Conservation (phyloP, 1,140 invertebrate genomes). For the Ceratosolen fusciceps region DNA sequence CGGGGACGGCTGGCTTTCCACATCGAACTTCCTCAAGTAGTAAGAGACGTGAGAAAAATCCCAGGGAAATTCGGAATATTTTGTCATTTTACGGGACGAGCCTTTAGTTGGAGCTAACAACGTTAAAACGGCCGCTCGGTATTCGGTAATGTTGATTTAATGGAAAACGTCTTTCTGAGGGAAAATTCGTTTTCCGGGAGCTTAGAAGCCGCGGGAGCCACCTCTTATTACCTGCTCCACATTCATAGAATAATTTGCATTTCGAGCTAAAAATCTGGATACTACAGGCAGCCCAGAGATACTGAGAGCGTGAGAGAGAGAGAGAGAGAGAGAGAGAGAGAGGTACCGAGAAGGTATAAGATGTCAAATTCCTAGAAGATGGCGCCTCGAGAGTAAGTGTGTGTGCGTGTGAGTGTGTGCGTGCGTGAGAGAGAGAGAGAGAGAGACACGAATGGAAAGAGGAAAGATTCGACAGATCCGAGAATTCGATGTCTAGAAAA, state of each 20-base stretch:
- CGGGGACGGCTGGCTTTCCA: too few species aligned
- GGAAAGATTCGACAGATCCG: constrained; percentile 34
- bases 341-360: background rate
- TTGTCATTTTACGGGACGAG: background rate
- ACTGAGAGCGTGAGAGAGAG: background rate
- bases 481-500: constrained; percentile 60
- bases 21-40: too few species aligned
- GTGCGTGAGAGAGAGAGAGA: constrained; percentile 6
- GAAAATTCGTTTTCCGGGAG: constrained; percentile 45
- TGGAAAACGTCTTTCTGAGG: constrained; percentile 28
- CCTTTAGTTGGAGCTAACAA: constrained; percentile 3
- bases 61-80: background rate
- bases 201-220: constrained; percentile 23
- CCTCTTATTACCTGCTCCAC: constrained; percentile 42
- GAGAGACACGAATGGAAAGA: background rate
- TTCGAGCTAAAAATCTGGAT: constrained; percentile 43
- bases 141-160: constrained; percentile 35
- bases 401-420: background rate
- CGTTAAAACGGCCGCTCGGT: background rate
- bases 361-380: background rate
- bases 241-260: constrained; percentile 52
- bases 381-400: background rate
- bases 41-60: background rate
- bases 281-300: background rate
- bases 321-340: constrained; percentile 13